A percentile compares a stretch with the other conserved stretches of the same genome.
These are phyloP conservation scores for Lasiurus borealis DNA, from an alignment of 2,113 vertebrate species.

Conservation along the genomic window DNA sequence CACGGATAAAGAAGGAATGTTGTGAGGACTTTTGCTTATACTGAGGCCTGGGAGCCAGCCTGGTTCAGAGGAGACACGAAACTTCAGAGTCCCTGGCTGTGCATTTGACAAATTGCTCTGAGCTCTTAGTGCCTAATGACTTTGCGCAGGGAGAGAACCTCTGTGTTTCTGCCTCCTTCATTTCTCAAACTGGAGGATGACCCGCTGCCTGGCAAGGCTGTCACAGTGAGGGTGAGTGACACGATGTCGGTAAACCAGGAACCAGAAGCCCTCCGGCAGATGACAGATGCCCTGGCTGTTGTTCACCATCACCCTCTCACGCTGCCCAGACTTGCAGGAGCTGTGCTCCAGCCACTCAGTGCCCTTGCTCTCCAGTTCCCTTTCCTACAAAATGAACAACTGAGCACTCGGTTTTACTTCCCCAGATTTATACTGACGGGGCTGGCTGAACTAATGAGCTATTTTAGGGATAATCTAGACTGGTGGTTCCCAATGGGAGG, in stretches of 20 bases:
- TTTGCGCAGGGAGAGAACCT: background rate
- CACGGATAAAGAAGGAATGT: background rate
- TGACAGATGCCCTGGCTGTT: background rate
- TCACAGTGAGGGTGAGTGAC: background rate
- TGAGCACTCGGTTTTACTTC: background rate
- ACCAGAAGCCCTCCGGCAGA: background rate
- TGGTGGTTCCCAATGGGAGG: no score
- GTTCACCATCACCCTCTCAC: background rate
- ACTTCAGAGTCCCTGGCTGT: background rate
- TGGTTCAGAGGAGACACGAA: background rate
- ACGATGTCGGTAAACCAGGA: background rate
- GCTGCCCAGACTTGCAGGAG: background rate
- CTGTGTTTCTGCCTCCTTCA: background rate
- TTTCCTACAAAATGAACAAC: constrained; percentile 6
- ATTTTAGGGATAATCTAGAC: background rate
- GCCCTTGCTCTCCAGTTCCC: background rate
- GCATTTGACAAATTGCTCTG: background rate
- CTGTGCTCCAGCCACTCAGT: background rate
- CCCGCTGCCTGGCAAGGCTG: background rate
- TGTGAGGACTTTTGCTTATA: background rate
- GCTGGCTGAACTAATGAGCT: background rate
- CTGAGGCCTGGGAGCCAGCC: background rate
- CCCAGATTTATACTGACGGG: background rate
- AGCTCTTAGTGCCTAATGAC: background rate
- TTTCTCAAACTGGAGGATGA: background rate